These are phyloP conservation scores for Galemys pyrenaicus DNA, from an alignment of 2,113 vertebrate species.

Conservation along the genomic window DNA sequence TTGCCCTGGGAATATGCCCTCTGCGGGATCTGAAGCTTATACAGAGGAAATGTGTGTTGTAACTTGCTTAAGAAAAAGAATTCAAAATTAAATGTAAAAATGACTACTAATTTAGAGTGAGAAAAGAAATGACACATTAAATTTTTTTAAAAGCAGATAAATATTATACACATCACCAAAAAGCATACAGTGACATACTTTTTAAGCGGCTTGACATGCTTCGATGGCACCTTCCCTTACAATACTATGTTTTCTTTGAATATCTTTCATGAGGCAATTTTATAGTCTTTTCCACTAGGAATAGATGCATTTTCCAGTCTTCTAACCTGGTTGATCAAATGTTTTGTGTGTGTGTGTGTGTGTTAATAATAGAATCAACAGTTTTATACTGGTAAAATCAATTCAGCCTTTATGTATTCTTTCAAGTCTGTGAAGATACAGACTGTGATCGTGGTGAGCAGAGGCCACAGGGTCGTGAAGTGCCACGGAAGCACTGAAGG, in stretches of 20 bases:
- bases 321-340: not conserved
- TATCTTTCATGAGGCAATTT: not conserved
- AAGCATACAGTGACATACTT: not conserved
- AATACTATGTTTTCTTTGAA: not conserved
- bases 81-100: not conserved
- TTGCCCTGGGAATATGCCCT: not conserved
- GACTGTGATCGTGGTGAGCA: not conserved
- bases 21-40: not conserved
- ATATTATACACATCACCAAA: not conserved
- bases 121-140: slow-evolving; percentile 1
- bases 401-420: not conserved
- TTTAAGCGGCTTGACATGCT: not conserved
- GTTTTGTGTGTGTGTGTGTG: not conserved
- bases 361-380: not conserved
- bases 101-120: not conserved
- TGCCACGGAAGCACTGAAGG: not conserved
- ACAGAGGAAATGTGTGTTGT: not conserved
- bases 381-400: not conserved
- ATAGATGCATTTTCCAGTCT: not conserved
- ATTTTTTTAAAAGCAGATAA: not conserved
- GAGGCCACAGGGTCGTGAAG: not conserved
- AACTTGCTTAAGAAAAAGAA: not conserved
- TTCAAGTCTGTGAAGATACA: not conserved
- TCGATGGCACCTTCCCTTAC: not conserved
- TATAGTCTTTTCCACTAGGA: not conserved